A percentile compares a stretch with the other conserved stretches of the same genome.
Conservation (phyloP, 2,113 vertebrate species). For the Ranitomeya variabilis region DNA sequence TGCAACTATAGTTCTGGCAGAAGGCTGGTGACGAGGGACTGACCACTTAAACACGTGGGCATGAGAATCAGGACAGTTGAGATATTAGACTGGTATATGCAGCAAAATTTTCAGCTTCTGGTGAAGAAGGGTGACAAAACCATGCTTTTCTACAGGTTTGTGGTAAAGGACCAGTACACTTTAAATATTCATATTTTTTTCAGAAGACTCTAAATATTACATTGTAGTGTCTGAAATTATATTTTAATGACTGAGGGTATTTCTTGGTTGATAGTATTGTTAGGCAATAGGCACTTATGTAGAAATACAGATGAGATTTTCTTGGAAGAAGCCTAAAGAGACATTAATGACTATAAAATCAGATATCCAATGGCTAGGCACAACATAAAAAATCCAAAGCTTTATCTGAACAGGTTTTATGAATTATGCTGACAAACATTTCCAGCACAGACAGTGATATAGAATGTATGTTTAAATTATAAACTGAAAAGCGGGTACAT, state of each 20-base stretch:
- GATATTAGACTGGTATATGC: too few relatives aligned
- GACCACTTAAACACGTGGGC: too few relatives aligned
- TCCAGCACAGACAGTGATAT: conserved; percentile 33
- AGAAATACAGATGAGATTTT: background rate
- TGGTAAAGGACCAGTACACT: too few relatives aligned
- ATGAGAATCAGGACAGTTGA: too few relatives aligned
- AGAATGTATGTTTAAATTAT: conserved; percentile 3
- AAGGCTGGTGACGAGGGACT: too few relatives aligned
- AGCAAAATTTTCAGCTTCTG: too few relatives aligned
- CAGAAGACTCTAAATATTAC: background rate
- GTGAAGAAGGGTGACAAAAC: too few relatives aligned
- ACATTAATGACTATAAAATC: background rate
- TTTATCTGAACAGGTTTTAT: conserved; percentile 33
- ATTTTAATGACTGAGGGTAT: background rate
- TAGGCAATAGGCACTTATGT: background rate
- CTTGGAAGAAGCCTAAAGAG: background rate
- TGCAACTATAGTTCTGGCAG: too few relatives aligned
- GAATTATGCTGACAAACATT: conserved; percentile 19
- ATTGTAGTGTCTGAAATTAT: background rate
- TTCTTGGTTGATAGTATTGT: background rate
- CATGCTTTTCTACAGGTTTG: too few relatives aligned
- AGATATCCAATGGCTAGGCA: conserved; percentile 11
- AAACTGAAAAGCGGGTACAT: conserved; percentile 23
- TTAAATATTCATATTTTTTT: too few relatives aligned
- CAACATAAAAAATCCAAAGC: conserved; percentile 10